A percentile compares a stretch with the other conserved stretches of the same genome.
phyloP scores from a whole-genome alignment of 1,140 invertebrate genomes.

The Zaprionus tsacasi region DNA sequence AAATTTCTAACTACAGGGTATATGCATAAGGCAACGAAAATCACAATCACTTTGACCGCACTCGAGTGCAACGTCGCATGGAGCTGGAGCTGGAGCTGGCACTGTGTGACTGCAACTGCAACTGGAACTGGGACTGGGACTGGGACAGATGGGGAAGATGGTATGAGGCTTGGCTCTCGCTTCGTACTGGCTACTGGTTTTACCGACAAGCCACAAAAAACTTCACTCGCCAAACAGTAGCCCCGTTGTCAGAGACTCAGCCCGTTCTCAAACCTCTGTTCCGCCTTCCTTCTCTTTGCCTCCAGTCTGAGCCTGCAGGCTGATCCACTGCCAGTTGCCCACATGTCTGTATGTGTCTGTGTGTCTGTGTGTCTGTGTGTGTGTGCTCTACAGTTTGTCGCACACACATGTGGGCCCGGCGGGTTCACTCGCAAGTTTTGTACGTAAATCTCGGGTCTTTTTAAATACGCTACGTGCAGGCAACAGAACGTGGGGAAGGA shows the following conservation, averaged over 20 bases:
- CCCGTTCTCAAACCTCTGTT: neutral
- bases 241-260: conserved; percentile 52
- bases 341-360: conserved; percentile 32
- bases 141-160: neutral
- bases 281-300: neutral
- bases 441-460: conserved; percentile 76
- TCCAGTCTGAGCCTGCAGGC: conserved; percentile 1
- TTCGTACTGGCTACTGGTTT: conserved; percentile 71
- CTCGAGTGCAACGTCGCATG: conserved; percentile 76
- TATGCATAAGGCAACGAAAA: conserved; percentile 41
- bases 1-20: conserved; percentile 21
- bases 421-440: conserved; percentile 51
- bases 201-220: conserved; percentile 68
- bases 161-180: conserved; percentile 51
- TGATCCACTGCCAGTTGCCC: conserved; percentile 27
- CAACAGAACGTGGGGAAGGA: conserved; percentile 46
- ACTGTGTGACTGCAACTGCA: conserved; percentile 37
- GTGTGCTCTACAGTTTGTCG: conserved; percentile 31
- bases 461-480: conserved; percentile 77
- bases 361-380: conserved; percentile 20
- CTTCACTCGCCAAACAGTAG: conserved; percentile 66
- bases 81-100: conserved; percentile 37
- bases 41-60: conserved; percentile 63
- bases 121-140: conserved; percentile 29
- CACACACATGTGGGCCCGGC: conserved; percentile 54